Conservation (phyloP, 2,888 invertebrate species). For the Acleris cristana region DNA sequence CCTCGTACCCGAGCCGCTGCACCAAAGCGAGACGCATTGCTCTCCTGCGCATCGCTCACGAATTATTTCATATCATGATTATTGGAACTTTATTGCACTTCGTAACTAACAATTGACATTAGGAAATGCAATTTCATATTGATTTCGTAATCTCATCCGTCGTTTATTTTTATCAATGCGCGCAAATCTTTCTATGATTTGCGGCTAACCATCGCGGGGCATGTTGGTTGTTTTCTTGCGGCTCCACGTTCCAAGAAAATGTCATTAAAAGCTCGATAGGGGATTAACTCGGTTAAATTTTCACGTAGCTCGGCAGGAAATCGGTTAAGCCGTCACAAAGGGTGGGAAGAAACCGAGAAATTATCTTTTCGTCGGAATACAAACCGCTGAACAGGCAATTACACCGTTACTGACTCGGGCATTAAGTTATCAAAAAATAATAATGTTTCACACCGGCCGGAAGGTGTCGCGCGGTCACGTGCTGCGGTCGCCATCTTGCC, state of each 20-base stretch:
- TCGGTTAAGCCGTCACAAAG: conserved; percentile 79
- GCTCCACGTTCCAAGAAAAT: conserved; percentile 74
- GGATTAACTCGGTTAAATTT: conserved; percentile 79
- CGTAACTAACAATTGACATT: conserved; percentile 84
- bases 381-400: conserved; percentile 82
- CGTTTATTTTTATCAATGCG: conserved; percentile 82
- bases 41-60: conserved; percentile 72
- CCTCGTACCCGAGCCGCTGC: conserved; percentile 41
- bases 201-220: conserved; percentile 75
- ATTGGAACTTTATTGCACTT: conserved; percentile 84
- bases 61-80: conserved; percentile 84
- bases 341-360: conserved; percentile 80
- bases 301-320: conserved; percentile 80
- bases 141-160: conserved; percentile 78
- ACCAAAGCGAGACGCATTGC: conserved; percentile 55
- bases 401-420: conserved; percentile 77
- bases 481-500: conserved; percentile 62
- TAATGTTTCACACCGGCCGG: conserved; percentile 80
- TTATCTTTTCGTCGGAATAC: conserved; percentile 76
- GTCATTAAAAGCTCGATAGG: conserved; percentile 81
- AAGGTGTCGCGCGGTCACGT: conserved; percentile 78
- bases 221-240: conserved; percentile 76
- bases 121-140: conserved; percentile 84
- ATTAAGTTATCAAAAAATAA: conserved; percentile 81
- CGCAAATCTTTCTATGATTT: conserved; percentile 82